Evolutionary conservation across 23 tunicate genomes (phyloP).

Genomic region (Trididemnum clinides): DNA sequence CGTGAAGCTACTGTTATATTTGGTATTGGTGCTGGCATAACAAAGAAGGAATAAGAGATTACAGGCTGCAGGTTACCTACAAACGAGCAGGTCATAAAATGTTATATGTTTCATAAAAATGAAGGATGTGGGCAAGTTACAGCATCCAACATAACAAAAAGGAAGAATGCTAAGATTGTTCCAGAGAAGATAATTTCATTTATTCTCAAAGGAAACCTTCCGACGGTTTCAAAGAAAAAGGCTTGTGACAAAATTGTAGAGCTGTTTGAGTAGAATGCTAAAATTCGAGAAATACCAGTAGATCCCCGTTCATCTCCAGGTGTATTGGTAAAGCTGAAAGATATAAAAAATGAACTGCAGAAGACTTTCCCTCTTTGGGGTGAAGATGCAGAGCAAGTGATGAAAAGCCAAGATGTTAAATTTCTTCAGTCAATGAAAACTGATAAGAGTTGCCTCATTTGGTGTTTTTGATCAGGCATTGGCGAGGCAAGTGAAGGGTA

Average conservation of each 20-base stretch:
- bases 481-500: not conserved
- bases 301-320: not conserved
- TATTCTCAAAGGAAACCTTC: slow-evolving; percentile 5
- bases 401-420: slow-evolving; percentile 4
- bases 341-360: not conserved
- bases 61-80: slow-evolving; percentile 1
- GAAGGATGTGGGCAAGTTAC: not conserved
- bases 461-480: slow-evolving; percentile 23
- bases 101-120: too few relatives aligned
- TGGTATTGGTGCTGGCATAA: not conserved
- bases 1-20: slow-evolving; percentile 10
- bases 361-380: not conserved
- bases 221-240: not conserved
- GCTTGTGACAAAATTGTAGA: not conserved
- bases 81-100: too few relatives aligned
- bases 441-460: slow-evolving; percentile 9
- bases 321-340: not conserved
- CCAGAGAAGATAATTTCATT: too few relatives aligned
- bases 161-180: not conserved
- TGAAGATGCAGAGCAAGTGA: not conserved
- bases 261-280: not conserved
- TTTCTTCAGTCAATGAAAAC: slow-evolving; percentile 13
- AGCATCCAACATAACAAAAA: not conserved
- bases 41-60: not conserved
- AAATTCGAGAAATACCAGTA: not conserved